phyloP scores from a whole-genome alignment of 2,888 invertebrate species.

The Xestia rhomboidea region DNA sequence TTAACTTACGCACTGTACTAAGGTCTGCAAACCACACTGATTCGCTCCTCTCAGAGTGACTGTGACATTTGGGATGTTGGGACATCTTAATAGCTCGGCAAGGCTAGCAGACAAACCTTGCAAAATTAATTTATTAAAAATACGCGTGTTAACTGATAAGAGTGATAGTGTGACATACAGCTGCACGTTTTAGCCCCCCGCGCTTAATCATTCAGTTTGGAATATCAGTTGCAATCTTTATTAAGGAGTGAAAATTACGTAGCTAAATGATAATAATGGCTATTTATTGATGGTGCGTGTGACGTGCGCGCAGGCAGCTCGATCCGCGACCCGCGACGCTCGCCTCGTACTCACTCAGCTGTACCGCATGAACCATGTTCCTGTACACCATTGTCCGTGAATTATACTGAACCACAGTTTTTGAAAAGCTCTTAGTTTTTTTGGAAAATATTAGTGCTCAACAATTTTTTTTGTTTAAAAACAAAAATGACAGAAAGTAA shows the following conservation, averaged over 20 bases:
- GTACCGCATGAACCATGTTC: constrained; percentile 62
- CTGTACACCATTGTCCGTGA: constrained; percentile 57
- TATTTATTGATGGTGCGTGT: constrained; percentile 70
- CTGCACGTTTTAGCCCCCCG: neutral
- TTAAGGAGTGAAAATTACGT: constrained; percentile 53
- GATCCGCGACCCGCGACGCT: constrained; percentile 55
- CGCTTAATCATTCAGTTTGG: constrained; percentile 26
- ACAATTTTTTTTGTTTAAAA: constrained; percentile 17
- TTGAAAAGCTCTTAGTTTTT: constrained; percentile 16
- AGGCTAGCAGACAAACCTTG: constrained; percentile 15
- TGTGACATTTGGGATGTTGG: neutral
- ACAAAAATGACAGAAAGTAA: constrained; percentile 62
- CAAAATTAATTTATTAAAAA: constrained; percentile 19
- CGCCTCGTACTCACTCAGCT: constrained; percentile 59
- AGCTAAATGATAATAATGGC: constrained; percentile 60
- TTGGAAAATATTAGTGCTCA: constrained; percentile 27
- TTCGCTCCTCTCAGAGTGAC: constrained; percentile 1
- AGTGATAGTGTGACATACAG: constrained; percentile 22
- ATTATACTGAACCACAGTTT: constrained; percentile 31
- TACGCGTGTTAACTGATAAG: constrained; percentile 3
- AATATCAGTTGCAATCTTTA: constrained; percentile 60
- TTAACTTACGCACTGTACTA: constrained; percentile 7
- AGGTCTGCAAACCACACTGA: constrained; percentile 15
- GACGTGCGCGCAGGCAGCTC: constrained; percentile 69
- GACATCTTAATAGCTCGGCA: constrained; percentile 20